These are phyloP conservation scores for Beris morrisii DNA, from an alignment of 2,888 invertebrate genomes.

Conservation along the genomic window DNA sequence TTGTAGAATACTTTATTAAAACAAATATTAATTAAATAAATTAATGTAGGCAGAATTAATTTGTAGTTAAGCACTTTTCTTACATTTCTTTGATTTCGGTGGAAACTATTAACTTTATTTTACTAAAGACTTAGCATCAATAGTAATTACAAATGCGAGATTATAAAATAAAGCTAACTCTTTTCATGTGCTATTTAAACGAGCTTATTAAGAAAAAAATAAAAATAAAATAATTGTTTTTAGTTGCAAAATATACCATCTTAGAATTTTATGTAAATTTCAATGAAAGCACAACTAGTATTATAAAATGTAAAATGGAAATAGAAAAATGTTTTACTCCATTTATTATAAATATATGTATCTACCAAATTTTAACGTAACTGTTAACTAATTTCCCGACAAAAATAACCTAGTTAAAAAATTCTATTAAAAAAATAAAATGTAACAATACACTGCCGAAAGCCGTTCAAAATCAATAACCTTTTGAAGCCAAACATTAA, in stretches of 20 bases:
- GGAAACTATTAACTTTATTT: too few relatives aligned
- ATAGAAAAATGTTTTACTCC: conserved; percentile 26
- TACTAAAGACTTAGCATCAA: too few relatives aligned
- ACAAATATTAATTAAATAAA: too few relatives aligned
- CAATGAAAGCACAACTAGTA: conserved; percentile 27
- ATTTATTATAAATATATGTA: conserved; percentile 18
- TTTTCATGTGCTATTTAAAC: conserved; percentile 30
- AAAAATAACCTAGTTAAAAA: too few relatives aligned
- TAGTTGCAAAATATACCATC: conserved; percentile 17
- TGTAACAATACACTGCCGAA: conserved; percentile 25
- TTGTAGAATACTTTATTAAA: too few relatives aligned
- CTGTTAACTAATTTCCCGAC: background rate
- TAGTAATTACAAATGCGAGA: too few relatives aligned
- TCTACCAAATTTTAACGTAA: conserved; percentile 11
- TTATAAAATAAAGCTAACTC: conserved; percentile 20
- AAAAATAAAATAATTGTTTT: conserved; percentile 22
- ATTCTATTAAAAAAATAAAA: too few relatives aligned
- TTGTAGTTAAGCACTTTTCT: too few relatives aligned
- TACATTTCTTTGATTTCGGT: too few relatives aligned
- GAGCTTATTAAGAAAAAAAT: conserved; percentile 25
- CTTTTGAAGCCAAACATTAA: background rate
- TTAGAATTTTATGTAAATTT: conserved; percentile 24
- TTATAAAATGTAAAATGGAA: conserved; percentile 18
- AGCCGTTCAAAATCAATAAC: conserved; percentile 11
- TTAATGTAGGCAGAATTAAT: too few relatives aligned